Evolutionary conservation across 2,888 invertebrate genomes (phyloP).

Genomic region (Volucella bombylans): DNA sequence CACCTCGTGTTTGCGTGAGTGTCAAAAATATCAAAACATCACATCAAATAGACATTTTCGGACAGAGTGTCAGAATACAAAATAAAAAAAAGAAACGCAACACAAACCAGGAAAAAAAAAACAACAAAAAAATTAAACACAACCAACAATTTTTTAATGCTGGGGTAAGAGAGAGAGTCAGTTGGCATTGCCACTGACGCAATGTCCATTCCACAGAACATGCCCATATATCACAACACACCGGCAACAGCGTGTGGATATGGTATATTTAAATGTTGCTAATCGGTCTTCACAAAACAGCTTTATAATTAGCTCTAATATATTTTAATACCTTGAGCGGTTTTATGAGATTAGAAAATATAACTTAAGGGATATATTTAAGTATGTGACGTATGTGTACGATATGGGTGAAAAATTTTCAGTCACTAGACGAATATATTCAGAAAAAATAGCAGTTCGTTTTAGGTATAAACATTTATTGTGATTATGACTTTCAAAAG

Average conservation of each 20-base stretch:
- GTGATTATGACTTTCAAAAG: too few relatives aligned
- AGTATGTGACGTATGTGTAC: background rate
- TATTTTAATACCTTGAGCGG: conserved; percentile 11
- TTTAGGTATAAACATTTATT: too few relatives aligned
- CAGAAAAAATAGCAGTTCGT: too few relatives aligned
- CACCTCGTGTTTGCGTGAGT: conserved; percentile 79
- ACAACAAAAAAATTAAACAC: background rate
- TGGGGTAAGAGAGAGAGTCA: conserved; percentile 21
- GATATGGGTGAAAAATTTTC: too few relatives aligned
- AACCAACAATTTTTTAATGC: conserved; percentile 12
- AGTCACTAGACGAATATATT: too few relatives aligned
- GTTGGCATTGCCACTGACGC: conserved; percentile 22
- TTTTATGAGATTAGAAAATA: background rate
- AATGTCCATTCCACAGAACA: background rate
- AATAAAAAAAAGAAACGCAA: conserved; percentile 33
- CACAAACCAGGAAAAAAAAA: background rate
- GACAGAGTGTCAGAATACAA: conserved; percentile 64
- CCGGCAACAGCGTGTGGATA: conserved; percentile 9
- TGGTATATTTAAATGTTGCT: conserved; percentile 39
- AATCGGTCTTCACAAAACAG: conserved; percentile 14
- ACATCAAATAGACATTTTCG: conserved; percentile 80
- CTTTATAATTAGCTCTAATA: background rate
- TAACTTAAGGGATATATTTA: background rate
- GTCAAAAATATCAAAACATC: conserved; percentile 83
- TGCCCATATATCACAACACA: conserved; percentile 45